A percentile compares a stretch with the other conserved stretches of the same genome.
phyloP scores from a whole-genome alignment of 1,140 invertebrate species.

The Drosophila arizonae region DNA sequence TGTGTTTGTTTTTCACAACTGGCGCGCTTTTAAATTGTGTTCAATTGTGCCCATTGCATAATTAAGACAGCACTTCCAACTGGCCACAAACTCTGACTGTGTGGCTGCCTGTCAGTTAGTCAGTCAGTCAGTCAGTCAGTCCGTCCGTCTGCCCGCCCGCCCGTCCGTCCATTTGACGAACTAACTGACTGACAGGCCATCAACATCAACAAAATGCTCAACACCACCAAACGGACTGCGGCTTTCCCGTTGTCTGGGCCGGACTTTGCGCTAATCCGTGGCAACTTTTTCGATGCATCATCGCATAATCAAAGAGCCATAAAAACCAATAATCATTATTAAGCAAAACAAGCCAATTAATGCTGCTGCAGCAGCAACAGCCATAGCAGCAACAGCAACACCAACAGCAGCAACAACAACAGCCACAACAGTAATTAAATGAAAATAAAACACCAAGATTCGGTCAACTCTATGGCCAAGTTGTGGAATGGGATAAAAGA shows the following conservation, averaged over 20 bases:
- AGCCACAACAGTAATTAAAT: constrained; percentile 69
- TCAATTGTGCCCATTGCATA: constrained; percentile 77
- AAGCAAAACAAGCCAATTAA: constrained; percentile 81
- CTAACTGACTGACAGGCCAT: constrained; percentile 70
- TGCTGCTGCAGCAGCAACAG: constrained; percentile 41
- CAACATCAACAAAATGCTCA: constrained; percentile 73
- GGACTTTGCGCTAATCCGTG: constrained; percentile 52
- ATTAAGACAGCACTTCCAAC: constrained; percentile 74
- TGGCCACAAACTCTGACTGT: constrained; percentile 41
- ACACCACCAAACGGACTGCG: constrained; percentile 47
- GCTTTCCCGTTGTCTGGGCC: constrained; percentile 57
- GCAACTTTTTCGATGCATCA: constrained; percentile 73
- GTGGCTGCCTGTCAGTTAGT: constrained; percentile 35
- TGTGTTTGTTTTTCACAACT: constrained; percentile 77
- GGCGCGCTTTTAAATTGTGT: constrained; percentile 71
- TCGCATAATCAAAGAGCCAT: constrained; percentile 81
- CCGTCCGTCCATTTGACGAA: constrained; percentile 43
- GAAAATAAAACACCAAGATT: constrained; percentile 77
- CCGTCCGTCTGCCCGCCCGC: constrained; percentile 19
- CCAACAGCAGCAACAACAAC: constrained; percentile 12
- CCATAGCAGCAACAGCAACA: constrained; percentile 13
- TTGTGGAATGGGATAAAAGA: constrained; percentile 6
- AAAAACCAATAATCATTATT: constrained; percentile 82
- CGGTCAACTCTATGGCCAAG: constrained; percentile 56
- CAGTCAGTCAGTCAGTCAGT: constrained; percentile 23